phyloP scores from a whole-genome alignment of 2,888 invertebrate species.

The Athalia cordata region DNA sequence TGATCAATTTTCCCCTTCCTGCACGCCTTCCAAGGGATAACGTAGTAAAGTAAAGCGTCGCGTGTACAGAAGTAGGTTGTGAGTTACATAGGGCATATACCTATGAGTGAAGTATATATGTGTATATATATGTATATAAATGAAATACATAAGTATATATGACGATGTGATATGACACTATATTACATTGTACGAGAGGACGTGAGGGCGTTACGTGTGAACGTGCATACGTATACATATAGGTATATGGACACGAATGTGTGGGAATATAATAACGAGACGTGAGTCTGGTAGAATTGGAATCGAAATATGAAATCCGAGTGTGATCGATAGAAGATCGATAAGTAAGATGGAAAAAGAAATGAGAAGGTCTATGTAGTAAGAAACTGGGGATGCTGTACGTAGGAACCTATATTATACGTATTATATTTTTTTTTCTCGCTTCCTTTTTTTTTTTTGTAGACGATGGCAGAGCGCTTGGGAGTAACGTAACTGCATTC shows the following conservation, averaged over 20 bases:
- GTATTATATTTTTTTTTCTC: too few species aligned
- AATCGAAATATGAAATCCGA: conserved; percentile 27
- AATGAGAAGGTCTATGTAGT: neutral
- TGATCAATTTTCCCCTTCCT: too few species aligned
- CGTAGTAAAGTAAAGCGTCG: too few species aligned
- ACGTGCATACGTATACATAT: neutral
- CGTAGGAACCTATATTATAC: too few species aligned
- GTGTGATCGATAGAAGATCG: conserved; percentile 24
- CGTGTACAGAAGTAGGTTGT: too few species aligned
- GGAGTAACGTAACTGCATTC: conserved; percentile 45
- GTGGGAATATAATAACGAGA: neutral
- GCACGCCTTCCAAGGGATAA: too few species aligned
- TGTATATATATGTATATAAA: too few species aligned
- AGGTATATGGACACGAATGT: neutral
- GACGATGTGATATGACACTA: neutral
- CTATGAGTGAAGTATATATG: too few species aligned
- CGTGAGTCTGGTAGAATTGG: neutral
- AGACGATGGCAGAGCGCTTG: neutral
- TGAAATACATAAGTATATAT: neutral
- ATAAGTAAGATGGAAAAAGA: neutral
- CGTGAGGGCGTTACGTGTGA: neutral
- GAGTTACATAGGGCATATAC: too few species aligned
- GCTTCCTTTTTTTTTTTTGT: too few species aligned
- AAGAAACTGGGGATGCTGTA: neutral
- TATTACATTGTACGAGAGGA: conserved; percentile 6